phyloP scores from a whole-genome alignment of 2,888 invertebrate species.

The Morpho helenor region DNA sequence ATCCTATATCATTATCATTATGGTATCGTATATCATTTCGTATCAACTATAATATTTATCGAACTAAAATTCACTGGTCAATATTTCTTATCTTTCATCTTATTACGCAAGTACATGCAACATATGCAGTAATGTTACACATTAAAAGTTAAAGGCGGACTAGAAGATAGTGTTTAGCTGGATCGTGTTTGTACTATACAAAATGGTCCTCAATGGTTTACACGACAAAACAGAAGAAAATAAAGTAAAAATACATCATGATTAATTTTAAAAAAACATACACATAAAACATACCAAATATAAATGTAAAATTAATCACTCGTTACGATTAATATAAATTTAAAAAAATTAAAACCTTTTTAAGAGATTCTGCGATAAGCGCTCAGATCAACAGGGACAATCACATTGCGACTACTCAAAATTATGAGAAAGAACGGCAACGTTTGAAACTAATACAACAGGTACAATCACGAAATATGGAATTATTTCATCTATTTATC shows the following conservation, averaged over 20 bases:
- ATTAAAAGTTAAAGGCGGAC: constrained; percentile 9
- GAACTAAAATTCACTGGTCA: constrained; percentile 1
- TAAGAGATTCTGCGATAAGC: constrained; percentile 23
- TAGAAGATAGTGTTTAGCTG: constrained; percentile 7
- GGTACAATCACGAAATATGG: too few relatives aligned
- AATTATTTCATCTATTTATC: too few relatives aligned
- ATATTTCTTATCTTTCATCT: not conserved
- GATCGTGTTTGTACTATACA: constrained; percentile 6
- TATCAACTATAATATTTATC: too few relatives aligned
- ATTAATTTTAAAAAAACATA: not conserved
- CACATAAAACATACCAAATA: constrained; percentile 2
- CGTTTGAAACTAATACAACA: not conserved
- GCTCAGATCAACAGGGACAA: constrained; percentile 7
- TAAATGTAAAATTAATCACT: not conserved
- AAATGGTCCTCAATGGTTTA: constrained; percentile 14
- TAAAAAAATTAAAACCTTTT: constrained; percentile 1
- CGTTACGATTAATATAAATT: not conserved
- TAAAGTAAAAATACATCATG: not conserved
- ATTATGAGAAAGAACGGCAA: not conserved
- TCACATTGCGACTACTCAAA: not conserved
- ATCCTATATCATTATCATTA: too few relatives aligned
- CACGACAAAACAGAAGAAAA: not conserved
- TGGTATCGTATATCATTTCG: too few relatives aligned
- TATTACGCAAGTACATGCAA: not conserved
- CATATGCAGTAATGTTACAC: constrained; percentile 4